Percentiles rank a stretch among this genome's conserved stretches.
These are phyloP conservation scores for Melinaea menophilus DNA, from an alignment of 2,888 invertebrate species.

Conservation along the genomic window DNA sequence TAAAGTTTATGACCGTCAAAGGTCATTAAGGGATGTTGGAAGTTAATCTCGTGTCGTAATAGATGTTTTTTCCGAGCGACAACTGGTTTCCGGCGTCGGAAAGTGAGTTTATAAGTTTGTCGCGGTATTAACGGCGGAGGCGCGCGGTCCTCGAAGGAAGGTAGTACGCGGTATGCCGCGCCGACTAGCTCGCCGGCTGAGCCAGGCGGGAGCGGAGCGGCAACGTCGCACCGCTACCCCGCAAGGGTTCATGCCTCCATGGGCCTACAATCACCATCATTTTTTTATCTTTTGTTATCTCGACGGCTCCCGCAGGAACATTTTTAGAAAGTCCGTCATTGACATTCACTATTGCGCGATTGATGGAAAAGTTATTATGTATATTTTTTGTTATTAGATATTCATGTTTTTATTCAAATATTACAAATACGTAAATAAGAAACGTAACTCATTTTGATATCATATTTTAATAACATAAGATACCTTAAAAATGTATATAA, in stretches of 20 bases:
- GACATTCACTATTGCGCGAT: slow-evolving; percentile 8
- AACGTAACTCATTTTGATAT: too few relatives aligned
- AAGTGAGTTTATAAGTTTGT: slow-evolving; percentile 67
- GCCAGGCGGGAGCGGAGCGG: slow-evolving; percentile 47
- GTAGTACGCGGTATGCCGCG: slow-evolving; percentile 55
- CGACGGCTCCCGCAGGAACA: slow-evolving; percentile 48
- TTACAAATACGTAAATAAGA: too few relatives aligned
- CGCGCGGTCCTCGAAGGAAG: slow-evolving; percentile 54
- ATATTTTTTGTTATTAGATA: neutral
- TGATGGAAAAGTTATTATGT: slow-evolving; percentile 7
- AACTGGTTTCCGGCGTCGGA: slow-evolving; percentile 62
- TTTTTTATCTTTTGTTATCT: slow-evolving; percentile 61
- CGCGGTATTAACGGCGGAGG: slow-evolving; percentile 42
- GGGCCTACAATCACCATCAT: slow-evolving; percentile 55
- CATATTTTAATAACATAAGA: too few relatives aligned
- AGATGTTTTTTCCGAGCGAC: slow-evolving; percentile 43
- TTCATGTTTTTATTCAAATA: neutral
- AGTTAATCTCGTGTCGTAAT: slow-evolving; percentile 47
- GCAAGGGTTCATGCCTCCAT: slow-evolving; percentile 44
- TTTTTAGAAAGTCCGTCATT: slow-evolving; percentile 32
- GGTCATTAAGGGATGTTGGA: slow-evolving; percentile 27
- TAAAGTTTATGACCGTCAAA: slow-evolving; percentile 39
- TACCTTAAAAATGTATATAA: too few relatives aligned
- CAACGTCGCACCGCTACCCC: slow-evolving; percentile 56
- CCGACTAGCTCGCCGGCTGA: slow-evolving; percentile 30